These are phyloP conservation scores for Nematostella vectensis DNA, from an alignment of 92 coral and sea anemone species.

Conservation along the genomic window DNA sequence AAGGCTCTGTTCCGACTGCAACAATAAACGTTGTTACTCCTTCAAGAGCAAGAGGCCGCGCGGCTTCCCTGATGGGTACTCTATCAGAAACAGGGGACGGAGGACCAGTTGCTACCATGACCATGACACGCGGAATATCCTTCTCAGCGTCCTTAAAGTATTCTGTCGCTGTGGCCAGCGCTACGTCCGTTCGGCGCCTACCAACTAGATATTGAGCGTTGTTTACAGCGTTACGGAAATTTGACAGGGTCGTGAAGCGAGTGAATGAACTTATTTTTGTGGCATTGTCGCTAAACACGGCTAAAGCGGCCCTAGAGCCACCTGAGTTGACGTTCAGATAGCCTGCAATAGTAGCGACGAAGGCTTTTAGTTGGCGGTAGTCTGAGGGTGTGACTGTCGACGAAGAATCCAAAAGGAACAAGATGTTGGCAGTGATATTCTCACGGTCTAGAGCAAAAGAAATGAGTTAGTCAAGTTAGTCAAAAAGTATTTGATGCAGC, in stretches of 20 bases:
- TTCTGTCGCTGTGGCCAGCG: conserved; percentile 22
- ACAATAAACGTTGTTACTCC: conserved; percentile 50
- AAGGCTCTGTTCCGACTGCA: conserved; percentile 45
- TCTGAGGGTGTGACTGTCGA: conserved; percentile 32
- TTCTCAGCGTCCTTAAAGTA: conserved; percentile 26
- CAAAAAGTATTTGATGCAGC: too few species aligned
- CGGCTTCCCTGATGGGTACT: conserved; percentile 31
- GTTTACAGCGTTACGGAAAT: conserved; percentile 23
- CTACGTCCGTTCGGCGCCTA: conserved; percentile 41
- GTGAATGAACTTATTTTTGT: conserved; percentile 39
- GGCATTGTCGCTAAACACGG: conserved; percentile 54
- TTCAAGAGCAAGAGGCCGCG: conserved; percentile 26
- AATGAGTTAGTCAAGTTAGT: too few species aligned
- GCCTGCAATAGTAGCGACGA: conserved; percentile 47
- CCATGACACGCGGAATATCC: conserved; percentile 44
- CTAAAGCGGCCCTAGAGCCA: conserved; percentile 61
- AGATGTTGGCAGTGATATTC: conserved; percentile 40
- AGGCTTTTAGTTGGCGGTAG: conserved; percentile 40
- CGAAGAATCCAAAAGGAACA: conserved; percentile 76
- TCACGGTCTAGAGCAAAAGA: too few species aligned
- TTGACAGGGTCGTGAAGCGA: conserved; percentile 30
- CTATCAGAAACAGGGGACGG: conserved; percentile 38
- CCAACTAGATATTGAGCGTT: conserved; percentile 45
- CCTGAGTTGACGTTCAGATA: conserved; percentile 47
- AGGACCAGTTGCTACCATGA: conserved; percentile 62